These are phyloP conservation scores for Phalloptychus januarius DNA, from an alignment of 2,797 vertebrate genomes.

Conservation along the genomic window DNA sequence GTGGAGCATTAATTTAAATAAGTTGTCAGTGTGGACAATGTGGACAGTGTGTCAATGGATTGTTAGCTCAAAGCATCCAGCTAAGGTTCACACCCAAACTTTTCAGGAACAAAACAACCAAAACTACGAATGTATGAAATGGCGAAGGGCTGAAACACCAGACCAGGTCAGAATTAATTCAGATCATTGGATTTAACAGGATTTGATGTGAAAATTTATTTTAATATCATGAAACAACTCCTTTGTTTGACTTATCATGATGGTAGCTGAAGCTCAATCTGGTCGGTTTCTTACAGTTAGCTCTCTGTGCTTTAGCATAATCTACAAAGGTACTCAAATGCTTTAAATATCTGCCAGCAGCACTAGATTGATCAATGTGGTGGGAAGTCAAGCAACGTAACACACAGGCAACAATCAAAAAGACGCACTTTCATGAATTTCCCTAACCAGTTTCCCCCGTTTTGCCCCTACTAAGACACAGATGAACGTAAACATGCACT, in stretches of 20 bases:
- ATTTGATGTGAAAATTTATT: background rate
- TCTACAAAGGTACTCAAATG: constrained; percentile 29
- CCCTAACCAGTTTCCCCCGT: constrained; percentile 13
- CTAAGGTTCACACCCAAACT: background rate
- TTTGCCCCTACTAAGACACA: constrained; percentile 41
- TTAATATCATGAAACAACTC: background rate
- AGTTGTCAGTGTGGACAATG: background rate
- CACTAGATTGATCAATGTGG: constrained; percentile 24
- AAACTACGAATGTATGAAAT: background rate
- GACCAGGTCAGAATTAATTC: background rate
- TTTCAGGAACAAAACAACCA: background rate
- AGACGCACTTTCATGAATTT: constrained; percentile 26
- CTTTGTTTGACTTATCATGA: background rate
- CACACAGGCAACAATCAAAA: constrained; percentile 36
- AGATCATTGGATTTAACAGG: background rate
- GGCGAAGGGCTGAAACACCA: background rate
- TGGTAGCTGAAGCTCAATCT: constrained; percentile 41
- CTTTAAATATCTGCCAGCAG: constrained; percentile 37
- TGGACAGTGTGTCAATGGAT: background rate
- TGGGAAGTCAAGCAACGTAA: constrained; percentile 46
- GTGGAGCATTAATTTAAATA: background rate
- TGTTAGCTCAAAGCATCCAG: background rate
- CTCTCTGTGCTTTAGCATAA: constrained; percentile 37
- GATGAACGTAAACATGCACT: constrained; percentile 62
- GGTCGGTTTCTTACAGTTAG: constrained; percentile 51